Percentiles rank a stretch among this genome's conserved stretches.
Evolutionary conservation across 2,888 invertebrate species (phyloP).

Genomic region (Pedicia rivosa): DNA sequence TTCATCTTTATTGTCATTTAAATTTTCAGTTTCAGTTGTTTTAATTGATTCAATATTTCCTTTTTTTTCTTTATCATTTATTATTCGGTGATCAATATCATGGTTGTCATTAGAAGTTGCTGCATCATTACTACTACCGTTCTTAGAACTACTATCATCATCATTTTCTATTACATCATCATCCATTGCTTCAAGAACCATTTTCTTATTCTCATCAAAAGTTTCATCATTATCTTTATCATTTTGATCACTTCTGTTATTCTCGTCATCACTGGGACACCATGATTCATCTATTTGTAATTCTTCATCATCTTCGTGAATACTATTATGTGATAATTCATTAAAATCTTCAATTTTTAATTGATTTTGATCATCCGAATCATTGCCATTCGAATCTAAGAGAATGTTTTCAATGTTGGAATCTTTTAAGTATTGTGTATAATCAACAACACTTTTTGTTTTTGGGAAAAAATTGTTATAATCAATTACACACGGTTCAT

Average conservation of each 20-base stretch:
- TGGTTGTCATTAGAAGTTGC: not conserved
- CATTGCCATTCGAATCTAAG: not conserved
- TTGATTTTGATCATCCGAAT: too few relatives aligned
- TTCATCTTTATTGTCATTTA: not conserved
- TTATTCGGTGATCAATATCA: not conserved
- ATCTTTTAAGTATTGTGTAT: slow-evolving; percentile 29
- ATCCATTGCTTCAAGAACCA: not conserved
- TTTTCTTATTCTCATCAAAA: not conserved
- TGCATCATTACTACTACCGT: not conserved
- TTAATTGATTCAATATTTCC: not conserved
- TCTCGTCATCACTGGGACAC: slow-evolving; percentile 22
- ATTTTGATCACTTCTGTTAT: not conserved
- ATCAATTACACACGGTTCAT: too few relatives aligned
- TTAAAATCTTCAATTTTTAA: too few relatives aligned
- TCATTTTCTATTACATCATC: not conserved
- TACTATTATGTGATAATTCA: too few relatives aligned
- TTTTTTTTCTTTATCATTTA: slow-evolving; percentile 5
- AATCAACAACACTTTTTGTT: too few relatives aligned
- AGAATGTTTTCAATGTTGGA: slow-evolving; percentile 20
- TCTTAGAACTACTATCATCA: not conserved
- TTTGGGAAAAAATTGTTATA: too few relatives aligned
- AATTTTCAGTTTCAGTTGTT: not conserved
- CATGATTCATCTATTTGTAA: slow-evolving; percentile 46
- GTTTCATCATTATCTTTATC: slow-evolving; percentile 7
- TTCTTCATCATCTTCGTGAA: slow-evolving; percentile 22